Evolutionary conservation across 2,797 vertebrate species (phyloP).

Genomic region (Buceros bicornis): DNA sequence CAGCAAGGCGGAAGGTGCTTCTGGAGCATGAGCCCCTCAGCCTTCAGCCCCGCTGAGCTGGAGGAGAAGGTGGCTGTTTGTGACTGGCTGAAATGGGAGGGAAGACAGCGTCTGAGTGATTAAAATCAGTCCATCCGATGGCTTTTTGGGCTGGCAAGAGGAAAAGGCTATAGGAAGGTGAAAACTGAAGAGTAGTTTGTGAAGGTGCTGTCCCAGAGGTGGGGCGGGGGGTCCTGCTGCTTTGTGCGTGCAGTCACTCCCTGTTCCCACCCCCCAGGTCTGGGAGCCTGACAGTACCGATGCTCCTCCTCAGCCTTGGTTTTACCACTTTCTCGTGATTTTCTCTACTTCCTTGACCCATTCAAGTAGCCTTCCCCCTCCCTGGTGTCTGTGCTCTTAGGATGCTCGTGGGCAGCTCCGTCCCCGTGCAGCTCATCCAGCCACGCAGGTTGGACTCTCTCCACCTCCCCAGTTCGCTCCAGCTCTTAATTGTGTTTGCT

Average conservation of each 20-base stretch:
- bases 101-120: not conserved
- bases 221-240: not conserved
- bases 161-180: not conserved
- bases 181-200: not conserved
- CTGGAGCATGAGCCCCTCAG: not conserved
- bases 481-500: constrained; percentile 15
- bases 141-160: not conserved
- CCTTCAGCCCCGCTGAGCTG: not conserved
- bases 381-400: not conserved
- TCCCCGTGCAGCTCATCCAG: not conserved
- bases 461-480: constrained; percentile 6
- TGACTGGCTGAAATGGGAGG: not conserved
- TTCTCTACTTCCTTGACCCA: not conserved
- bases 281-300: accelerated
- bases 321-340: not conserved
- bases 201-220: not conserved
- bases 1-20: not conserved
- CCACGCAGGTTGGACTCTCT: not conserved
- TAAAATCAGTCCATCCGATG: not conserved
- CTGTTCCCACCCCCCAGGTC: too few relatives aligned
- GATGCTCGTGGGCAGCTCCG: not conserved
- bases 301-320: not conserved
- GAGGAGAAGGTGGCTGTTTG: not conserved
- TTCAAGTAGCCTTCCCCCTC: not conserved
- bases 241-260: not conserved